Evolutionary conservation across 2,797 vertebrate species (phyloP), one percentile per base, ranked within the genome.

Genomic region (Acridotheres tristis): DNA sequence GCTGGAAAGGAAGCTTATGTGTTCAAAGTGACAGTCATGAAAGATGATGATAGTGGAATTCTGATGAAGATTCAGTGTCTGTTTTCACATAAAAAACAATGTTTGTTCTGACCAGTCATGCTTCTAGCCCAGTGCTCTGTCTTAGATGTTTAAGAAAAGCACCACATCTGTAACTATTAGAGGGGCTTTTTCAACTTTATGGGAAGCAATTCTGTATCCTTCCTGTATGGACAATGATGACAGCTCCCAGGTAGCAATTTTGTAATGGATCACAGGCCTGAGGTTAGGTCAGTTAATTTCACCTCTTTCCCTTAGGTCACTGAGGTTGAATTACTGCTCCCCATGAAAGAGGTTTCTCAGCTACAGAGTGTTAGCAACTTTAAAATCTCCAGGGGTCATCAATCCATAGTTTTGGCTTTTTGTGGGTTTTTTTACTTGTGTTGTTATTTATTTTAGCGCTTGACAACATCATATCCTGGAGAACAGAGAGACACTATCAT

Each of bases 401-500:
- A 74, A 16, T 85, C 48, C 38, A n/a, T 13, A 40, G 29, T 76
- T 61, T 40, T 25, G 25, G 5, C 8, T 43, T 50, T 54, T 43
- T 29, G 48, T 51, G 47, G 1, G 1, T 1, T 53, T 53, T 34
- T n/a, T 90, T 88, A 27, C 74, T 81, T 40, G 30, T 74, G 47
- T 65, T 93, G n/a, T 40, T 26, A 40, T 91, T 91, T 93, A 58
- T 95, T 96, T 75, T 55, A 99, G 99, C 99, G 99, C 91, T 97
- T 99, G 96, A 99, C 99, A 65, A 98, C 98, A 8, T 99, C 99
- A 8, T 98, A 99, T 53, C 98, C 98, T 3, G 99, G 99, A n/a
- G 99, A 99, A 79, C 99, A 99, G 97, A 98, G 99, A 94, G 99
- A 99, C 96, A 99, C 98, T 0, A 98, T 99, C 27, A 97, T 99